phyloP scores from a whole-genome alignment of 2,888 invertebrate genomes.

The Stenchaetothrips biformis region DNA sequence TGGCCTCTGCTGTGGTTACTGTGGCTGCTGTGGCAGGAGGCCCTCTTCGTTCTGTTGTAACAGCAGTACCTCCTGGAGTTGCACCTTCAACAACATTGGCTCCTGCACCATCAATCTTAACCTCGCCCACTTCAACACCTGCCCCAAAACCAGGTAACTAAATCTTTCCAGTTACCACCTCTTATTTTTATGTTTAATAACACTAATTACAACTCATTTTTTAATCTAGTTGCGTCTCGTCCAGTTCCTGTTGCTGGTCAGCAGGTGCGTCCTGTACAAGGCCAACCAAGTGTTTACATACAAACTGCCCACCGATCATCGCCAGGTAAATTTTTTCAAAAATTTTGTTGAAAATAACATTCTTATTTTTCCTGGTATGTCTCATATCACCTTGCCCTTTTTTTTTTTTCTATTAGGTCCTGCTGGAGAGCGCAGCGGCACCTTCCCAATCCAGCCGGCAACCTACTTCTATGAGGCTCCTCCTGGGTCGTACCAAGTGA shows the following conservation, averaged over 20 bases:
- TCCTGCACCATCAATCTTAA: neutral
- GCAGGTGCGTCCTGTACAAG: neutral
- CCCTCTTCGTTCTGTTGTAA: conserved; percentile 28
- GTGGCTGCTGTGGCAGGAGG: conserved; percentile 27
- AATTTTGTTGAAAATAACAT: conserved; percentile 5
- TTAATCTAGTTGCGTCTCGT: conserved; percentile 5
- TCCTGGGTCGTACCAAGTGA: conserved; percentile 42
- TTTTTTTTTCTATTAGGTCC: conserved; percentile 35
- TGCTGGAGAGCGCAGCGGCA: neutral
- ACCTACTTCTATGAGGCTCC: conserved; percentile 46
- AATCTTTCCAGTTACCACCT: too few species aligned
- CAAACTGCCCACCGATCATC: conserved; percentile 44
- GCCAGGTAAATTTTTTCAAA: conserved; percentile 43
- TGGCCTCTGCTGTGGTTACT: conserved; percentile 3
- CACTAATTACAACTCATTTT: neutral
- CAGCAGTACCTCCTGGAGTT: conserved; percentile 28
- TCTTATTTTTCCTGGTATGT: neutral
- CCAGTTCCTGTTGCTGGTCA: conserved; percentile 10
- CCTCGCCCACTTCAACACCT: neutral
- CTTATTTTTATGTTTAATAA: too few species aligned
- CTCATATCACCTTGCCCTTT: conserved; percentile 27
- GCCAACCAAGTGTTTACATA: conserved; percentile 43
- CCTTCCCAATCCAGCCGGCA: conserved; percentile 28
- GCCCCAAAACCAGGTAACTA: neutral
- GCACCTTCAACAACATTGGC: neutral